Evolutionary conservation across 2,113 vertebrate species (phyloP).

Genomic region (Pachyramphus minor): DNA sequence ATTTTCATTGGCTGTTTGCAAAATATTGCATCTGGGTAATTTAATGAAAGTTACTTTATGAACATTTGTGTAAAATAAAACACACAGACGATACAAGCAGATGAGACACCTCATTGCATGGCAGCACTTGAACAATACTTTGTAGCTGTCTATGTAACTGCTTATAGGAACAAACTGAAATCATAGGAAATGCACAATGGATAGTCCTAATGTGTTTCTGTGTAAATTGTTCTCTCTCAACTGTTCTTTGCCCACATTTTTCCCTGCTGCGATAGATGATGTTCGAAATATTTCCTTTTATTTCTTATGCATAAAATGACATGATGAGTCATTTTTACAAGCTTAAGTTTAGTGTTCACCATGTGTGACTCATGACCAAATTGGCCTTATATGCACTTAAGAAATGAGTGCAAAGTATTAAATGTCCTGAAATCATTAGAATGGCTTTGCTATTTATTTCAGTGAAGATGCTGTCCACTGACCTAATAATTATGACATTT

Average conservation of each 20-base stretch:
- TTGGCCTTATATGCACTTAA: neutral
- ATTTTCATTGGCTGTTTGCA: conserved; percentile 76
- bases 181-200: neutral
- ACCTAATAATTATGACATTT: neutral
- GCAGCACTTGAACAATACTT: neutral
- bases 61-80: neutral
- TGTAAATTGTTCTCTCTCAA: neutral
- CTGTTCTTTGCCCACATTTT: neutral
- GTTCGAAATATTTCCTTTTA: neutral
- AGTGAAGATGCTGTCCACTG: neutral
- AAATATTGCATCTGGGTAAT: conserved; percentile 75
- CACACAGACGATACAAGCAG: neutral
- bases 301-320: neutral
- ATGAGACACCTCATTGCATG: neutral
- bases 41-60: conserved; percentile 68
- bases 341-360: neutral
- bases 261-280: neutral
- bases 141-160: neutral
- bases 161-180: neutral
- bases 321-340: neutral
- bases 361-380: neutral
- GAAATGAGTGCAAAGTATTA: neutral
- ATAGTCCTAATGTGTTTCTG: neutral
- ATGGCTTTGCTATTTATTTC: neutral
- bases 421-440: neutral